These are phyloP conservation scores for Macaca nemestrina DNA, from an alignment of 2,113 vertebrate species.

Conservation along the genomic window DNA sequence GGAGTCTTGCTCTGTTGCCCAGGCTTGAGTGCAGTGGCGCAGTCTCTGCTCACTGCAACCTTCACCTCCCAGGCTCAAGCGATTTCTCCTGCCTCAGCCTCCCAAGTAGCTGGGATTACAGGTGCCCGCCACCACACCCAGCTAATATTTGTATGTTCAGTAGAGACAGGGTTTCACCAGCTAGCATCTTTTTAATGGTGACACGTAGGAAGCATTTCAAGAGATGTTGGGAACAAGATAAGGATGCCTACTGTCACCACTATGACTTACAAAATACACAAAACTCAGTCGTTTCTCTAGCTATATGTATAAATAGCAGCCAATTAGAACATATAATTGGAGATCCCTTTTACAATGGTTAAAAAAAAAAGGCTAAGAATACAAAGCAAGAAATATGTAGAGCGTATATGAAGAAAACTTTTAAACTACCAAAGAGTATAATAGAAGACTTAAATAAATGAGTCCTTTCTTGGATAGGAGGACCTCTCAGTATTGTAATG, in stretches of 20 bases:
- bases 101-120: too few relatives aligned
- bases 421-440: background rate
- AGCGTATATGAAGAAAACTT: background rate
- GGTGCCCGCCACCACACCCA: too few relatives aligned
- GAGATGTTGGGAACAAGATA: background rate
- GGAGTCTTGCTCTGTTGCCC: too few relatives aligned
- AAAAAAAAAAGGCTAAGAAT: background rate
- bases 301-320: background rate
- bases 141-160: too few relatives aligned
- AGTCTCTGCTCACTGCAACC: too few relatives aligned
- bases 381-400: background rate
- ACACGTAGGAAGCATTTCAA: background rate
- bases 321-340: background rate
- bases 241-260: background rate
- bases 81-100: too few relatives aligned
- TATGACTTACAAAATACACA: background rate
- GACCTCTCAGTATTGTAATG: background rate
- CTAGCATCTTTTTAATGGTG: background rate
- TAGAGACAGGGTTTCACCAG: too few relatives aligned
- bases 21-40: too few relatives aligned
- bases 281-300: background rate
- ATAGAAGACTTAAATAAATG: background rate
- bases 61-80: too few relatives aligned
- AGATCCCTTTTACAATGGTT: background rate
- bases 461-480: background rate